These are phyloP conservation scores for Oreochromis aureus DNA, from an alignment of 2,113 vertebrate genomes.

Conservation along the genomic window DNA sequence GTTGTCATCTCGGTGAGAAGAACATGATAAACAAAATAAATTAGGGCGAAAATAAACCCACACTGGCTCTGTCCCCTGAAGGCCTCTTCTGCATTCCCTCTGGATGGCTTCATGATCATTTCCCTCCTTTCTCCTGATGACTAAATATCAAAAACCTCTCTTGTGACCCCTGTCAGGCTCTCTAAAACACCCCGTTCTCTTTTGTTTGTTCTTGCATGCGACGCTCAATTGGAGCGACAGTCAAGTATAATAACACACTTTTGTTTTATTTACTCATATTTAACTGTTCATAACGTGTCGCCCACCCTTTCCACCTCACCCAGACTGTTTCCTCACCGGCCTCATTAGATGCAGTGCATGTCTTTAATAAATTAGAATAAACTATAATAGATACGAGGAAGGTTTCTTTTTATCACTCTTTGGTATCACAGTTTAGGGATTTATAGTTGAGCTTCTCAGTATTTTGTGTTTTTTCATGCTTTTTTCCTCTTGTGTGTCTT, in stretches of 20 bases:
- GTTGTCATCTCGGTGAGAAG: slow-evolving; percentile 74
- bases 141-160: slow-evolving; percentile 16
- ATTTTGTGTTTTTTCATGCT: not conserved
- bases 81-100: slow-evolving; percentile 8
- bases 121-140: slow-evolving; percentile 7
- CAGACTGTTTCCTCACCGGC: not conserved
- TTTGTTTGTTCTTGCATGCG: slow-evolving; percentile 48
- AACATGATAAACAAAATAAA: slow-evolving; percentile 19
- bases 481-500: not conserved
- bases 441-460: not conserved
- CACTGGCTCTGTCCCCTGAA: slow-evolving; percentile 40
- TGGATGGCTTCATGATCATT: not conserved
- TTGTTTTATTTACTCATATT: not conserved
- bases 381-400: not conserved
- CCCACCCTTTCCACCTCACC: not conserved
- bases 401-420: not conserved
- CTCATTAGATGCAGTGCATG: slow-evolving; percentile 14
- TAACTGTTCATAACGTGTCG: not conserved
- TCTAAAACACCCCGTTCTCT: slow-evolving; percentile 13
- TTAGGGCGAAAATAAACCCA: not conserved
- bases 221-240: not conserved
- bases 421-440: not conserved
- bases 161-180: not conserved
- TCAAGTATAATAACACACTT: not conserved
- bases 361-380: not conserved